Percentiles rank a stretch among this genome's conserved stretches.
Conservation (phyloP, 2,113 vertebrate species). For the Falco punctatus region DNA sequence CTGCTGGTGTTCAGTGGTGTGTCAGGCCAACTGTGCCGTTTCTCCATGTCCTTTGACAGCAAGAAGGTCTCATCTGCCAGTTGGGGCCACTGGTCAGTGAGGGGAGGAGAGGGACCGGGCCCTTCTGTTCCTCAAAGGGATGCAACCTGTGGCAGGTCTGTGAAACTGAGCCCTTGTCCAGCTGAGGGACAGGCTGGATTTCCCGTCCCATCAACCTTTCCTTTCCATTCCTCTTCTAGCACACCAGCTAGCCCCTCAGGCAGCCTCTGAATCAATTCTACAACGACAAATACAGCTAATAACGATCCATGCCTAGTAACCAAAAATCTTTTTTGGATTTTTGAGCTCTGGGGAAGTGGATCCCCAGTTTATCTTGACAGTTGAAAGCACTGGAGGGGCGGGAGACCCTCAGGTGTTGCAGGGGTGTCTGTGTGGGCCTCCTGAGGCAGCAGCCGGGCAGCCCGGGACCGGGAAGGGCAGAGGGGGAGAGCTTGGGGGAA, state of each 20-base stretch:
- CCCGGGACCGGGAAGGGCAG: too few relatives aligned
- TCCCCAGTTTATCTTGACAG: fast-evolving
- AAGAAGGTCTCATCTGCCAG: not conserved
- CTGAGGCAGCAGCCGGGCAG: not conserved
- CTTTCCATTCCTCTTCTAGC: not conserved
- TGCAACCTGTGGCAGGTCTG: not conserved
- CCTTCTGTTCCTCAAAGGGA: not conserved
- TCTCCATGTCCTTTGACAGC: not conserved
- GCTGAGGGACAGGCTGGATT: not conserved
- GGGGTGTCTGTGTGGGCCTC: not conserved
- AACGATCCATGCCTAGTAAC: fast-evolving
- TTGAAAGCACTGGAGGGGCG: not conserved
- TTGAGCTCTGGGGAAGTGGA: not conserved
- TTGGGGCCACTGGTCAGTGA: not conserved
- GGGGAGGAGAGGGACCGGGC: not conserved
- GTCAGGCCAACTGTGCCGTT: not conserved
- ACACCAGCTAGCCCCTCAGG: fast-evolving
- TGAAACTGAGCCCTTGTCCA: not conserved
- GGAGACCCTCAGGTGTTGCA: not conserved
- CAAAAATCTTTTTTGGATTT: not conserved
- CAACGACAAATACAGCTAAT: too few relatives aligned
- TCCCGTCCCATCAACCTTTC: not conserved
- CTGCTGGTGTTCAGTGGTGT: not conserved
- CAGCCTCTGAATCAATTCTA: not conserved
- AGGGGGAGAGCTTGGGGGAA: too few relatives aligned